phyloP scores from a whole-genome alignment of 2,888 invertebrate species.

The Allolobophora icterica region DNA sequence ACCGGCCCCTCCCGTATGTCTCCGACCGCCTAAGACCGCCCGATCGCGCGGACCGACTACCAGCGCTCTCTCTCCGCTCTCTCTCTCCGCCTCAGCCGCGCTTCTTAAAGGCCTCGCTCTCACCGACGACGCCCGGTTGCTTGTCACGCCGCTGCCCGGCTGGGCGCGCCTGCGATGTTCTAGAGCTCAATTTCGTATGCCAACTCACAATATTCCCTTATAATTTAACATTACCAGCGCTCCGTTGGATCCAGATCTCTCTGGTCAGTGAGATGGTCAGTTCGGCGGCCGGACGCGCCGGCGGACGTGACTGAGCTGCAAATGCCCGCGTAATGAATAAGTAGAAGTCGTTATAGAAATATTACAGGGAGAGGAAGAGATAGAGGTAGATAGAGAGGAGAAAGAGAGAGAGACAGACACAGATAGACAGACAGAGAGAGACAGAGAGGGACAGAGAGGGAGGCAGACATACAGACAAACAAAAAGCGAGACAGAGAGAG shows the following conservation, averaged over 20 bases:
- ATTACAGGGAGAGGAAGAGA: neutral
- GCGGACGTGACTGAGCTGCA: neutral
- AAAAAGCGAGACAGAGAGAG: neutral
- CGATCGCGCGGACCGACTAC: neutral
- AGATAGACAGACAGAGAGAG: neutral
- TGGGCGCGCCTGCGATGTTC: neutral
- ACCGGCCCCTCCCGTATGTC: neutral
- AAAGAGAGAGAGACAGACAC: neutral
- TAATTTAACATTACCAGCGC: constrained; percentile 11
- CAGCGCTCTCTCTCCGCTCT: neutral
- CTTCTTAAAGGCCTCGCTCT: neutral
- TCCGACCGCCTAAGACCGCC: too few species aligned
- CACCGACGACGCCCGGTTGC: neutral
- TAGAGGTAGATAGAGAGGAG: neutral
- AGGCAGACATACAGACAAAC: too few species aligned
- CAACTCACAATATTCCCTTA: constrained; percentile 14
- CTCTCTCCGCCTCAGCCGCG: neutral
- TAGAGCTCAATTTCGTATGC: neutral
- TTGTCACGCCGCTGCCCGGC: neutral
- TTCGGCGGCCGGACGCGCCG: neutral
- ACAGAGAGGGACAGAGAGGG: neutral
- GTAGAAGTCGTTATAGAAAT: neutral
- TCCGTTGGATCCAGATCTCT: neutral
- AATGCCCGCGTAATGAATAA: neutral
- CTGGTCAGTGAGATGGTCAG: neutral